Evolutionary conservation across 2,113 vertebrate genomes (phyloP), one percentile per base, ranked within the genome.

Genomic region (Petrocephalus zakoni): DNA sequence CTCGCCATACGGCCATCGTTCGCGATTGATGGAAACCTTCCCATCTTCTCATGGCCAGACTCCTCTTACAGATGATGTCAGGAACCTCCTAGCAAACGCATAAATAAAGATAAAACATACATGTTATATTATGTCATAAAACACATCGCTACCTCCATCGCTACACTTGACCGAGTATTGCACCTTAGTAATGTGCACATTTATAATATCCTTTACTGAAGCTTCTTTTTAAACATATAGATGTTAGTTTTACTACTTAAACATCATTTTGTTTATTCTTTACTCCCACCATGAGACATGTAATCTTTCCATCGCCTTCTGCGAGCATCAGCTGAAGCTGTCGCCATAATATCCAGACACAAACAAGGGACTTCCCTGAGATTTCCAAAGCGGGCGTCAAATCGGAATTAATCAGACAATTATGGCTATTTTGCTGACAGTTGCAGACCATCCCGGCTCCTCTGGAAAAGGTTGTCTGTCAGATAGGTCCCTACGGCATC

Each of bases 351-450:
- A 13, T 78, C 5, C 34, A 78, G 34, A 29, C 9, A 15, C 53
- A 34, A 78, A 7, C 34, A 19, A 5, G 5, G 47, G 84, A 22
- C 49, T 47, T 52, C 46, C 46, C 42, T 22, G 25, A 88, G 51
- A 81, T 51, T 88, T 53, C 68, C 9, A 55, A 81, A 25, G 51
- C 47, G 68, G 17, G 9, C 61, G 11, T n/a, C 61, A 72, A 88
- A 52, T 88, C 2, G 9, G 46, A 49, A 75, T 68, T 88, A 75
- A 88, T 88, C 47, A 75, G 61, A 72, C 64, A 88, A 75, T 72
- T 68, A 88, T 78, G 68, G 19, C 87, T 87, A 81, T 56, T 82
- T 87, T 64, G 34, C 55, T 81, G 87, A 82, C 87, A 88, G 68
- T 19, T 87, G 34, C 55, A 87, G 51, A 88, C 29, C 34, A 29